Evolutionary conservation across 2,888 invertebrate genomes (phyloP).

Genomic region (Caradrina kadenii): DNA sequence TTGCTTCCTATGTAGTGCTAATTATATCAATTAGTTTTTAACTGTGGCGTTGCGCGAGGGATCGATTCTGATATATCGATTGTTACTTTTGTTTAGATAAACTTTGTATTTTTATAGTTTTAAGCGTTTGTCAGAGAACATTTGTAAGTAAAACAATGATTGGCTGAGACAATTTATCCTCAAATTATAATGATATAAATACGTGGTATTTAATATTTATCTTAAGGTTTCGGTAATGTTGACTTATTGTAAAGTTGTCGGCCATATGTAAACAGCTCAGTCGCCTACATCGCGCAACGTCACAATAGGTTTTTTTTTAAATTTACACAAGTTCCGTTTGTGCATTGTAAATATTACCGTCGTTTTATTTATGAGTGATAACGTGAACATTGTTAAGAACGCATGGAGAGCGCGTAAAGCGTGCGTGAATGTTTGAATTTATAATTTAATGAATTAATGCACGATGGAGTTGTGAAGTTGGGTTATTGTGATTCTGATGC

Average conservation of each 20-base stretch:
- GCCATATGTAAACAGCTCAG: conserved; percentile 32
- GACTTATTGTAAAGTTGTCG: conserved; percentile 26
- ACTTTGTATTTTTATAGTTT: conserved; percentile 60
- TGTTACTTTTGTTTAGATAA: conserved; percentile 43
- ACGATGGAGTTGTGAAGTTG: conserved; percentile 44
- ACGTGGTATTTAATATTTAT: conserved; percentile 33
- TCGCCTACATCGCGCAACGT: conserved; percentile 50
- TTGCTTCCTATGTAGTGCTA: conserved; percentile 82
- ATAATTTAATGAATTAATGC: conserved; percentile 51
- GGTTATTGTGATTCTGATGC: conserved; percentile 49
- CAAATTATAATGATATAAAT: conserved; percentile 27
- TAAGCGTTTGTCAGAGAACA: conserved; percentile 42
- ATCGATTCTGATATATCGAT: conserved; percentile 8
- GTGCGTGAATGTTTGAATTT: conserved; percentile 60
- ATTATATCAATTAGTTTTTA: conserved; percentile 61
- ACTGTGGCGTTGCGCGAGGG: conserved; percentile 54
- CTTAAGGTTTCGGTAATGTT: conserved; percentile 47
- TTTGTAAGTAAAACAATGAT: conserved; percentile 21
- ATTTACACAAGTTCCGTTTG: conserved; percentile 71
- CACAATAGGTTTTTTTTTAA: conserved; percentile 53
- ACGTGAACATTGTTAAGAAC: conserved; percentile 58
- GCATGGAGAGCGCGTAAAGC: conserved; percentile 54
- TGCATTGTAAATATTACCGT: conserved; percentile 79
- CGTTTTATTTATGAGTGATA: conserved; percentile 70
- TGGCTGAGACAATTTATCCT: conserved; percentile 18